Base-by-base conservation (phyloP, 1,140 invertebrate genomes). In the Hesperophylax magnus region DNA sequence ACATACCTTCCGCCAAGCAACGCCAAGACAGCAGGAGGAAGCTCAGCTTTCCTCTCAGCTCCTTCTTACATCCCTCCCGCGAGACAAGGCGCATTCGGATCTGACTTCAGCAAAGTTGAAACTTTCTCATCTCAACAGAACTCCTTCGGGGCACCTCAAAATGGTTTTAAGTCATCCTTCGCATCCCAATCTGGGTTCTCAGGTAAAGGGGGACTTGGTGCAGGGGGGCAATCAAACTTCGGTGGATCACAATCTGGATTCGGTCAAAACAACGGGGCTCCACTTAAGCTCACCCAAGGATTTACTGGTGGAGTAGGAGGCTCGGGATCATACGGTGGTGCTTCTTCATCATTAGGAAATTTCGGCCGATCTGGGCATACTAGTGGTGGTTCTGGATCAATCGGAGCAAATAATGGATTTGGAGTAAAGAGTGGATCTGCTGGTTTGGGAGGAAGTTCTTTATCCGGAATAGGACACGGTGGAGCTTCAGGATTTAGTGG, bases 1-100 rank as follows among this genome's bases (percentile, higher is more conserved):
- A 89, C 86, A 27, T 92, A 92, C 83, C 86, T 92, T 14, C 91
- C 91, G 7, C 91, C 91, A 5, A 86, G 90, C 67, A 86, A 87
- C 52, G 91, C 90, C 3, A 85, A 86, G 24, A 86, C 85, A 58
- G 88, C 87, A 15, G 88, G 88, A 27, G 90, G 89, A 6, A 85
- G 80, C 34, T 86, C 88, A 60, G 56, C 72, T 22, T 81, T 84
- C 72, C 71, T 85, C 24, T 79, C 77, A 39, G 78, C 82, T 1
- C 84, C 84, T 3, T 80, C 80, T 6, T 72, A 56, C 75, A 60
- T 63, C 61, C 71, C 58, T 72, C 81, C 52, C 79, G 81, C 15
- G 78, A 60, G 17, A 82, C 78, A 65, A 71, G 65, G 58, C 20
- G 58, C 61, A 47, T 78, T 11, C 80, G 82, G 18, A 31, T 56